Evolutionary conservation across 2,888 invertebrate genomes (phyloP).

Genomic region (Phortica magna): DNA sequence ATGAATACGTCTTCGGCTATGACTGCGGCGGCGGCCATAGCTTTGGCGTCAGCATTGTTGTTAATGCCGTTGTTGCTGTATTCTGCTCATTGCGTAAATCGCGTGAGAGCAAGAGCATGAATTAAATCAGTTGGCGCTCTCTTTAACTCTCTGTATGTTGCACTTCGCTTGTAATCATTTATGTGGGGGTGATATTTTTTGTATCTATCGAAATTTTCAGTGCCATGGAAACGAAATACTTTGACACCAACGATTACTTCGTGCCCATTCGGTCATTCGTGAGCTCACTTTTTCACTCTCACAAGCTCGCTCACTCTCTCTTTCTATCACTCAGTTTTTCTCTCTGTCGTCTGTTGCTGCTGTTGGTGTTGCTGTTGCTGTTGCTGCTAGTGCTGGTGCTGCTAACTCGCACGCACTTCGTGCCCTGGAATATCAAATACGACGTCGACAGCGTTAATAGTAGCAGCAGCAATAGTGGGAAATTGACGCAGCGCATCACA

Average conservation of each 20-base stretch:
- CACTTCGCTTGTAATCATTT: background rate
- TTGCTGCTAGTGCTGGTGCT: background rate
- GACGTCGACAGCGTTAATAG: background rate
- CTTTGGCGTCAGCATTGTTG: background rate
- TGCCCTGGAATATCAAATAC: background rate
- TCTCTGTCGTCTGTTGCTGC: background rate
- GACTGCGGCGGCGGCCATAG: background rate
- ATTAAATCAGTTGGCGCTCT: background rate
- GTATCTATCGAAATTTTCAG: conserved; percentile 7
- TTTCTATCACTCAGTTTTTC: background rate
- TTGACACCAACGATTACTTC: background rate
- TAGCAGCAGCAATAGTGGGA: background rate
- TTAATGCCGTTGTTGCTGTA: background rate
- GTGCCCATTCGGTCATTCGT: conserved; percentile 1
- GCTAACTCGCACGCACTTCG: too few species aligned
- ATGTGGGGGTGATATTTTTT: background rate
- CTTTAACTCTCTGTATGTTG: background rate
- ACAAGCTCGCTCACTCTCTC: background rate
- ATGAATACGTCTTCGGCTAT: too few species aligned
- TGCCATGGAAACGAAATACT: conserved; percentile 13
- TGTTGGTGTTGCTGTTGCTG: background rate
- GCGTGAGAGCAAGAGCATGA: too few species aligned
- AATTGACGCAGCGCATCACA: background rate
- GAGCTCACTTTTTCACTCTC: background rate
- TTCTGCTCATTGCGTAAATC: too few species aligned